Conservation (phyloP, 2,113 vertebrate species). For the Elgaria multicarinata region DNA sequence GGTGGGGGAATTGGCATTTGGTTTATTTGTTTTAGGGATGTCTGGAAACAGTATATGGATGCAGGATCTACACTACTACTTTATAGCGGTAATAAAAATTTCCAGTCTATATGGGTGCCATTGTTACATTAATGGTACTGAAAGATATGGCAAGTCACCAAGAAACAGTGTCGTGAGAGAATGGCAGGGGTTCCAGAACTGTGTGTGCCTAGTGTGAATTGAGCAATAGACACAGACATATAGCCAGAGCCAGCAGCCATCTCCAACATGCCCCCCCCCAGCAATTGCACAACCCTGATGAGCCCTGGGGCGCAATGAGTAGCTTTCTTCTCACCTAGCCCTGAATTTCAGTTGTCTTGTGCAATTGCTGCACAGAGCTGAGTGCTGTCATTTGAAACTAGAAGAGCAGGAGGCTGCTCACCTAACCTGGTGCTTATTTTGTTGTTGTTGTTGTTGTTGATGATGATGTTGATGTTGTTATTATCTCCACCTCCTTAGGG, state of each 20-base stretch:
- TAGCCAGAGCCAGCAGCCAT: not conserved
- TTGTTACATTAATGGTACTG: not conserved
- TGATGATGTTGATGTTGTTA: too few relatives aligned
- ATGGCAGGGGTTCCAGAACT: not conserved
- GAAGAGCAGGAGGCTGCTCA: too few relatives aligned
- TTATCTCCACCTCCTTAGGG: too few relatives aligned
- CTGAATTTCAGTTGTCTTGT: not conserved
- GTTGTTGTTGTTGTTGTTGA: too few relatives aligned
- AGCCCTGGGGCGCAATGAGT: not conserved
- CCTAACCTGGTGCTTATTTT: too few relatives aligned
- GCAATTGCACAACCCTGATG: not conserved
- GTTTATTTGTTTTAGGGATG: not conserved
- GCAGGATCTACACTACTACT: too few relatives aligned
- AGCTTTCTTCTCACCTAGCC: not conserved
- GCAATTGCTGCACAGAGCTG: not conserved
- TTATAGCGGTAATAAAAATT: not conserved
- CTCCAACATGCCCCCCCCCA: not conserved
- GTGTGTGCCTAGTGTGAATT: not conserved
- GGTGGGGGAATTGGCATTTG: too few relatives aligned
- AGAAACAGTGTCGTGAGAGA: not conserved
- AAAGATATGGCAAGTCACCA: not conserved
- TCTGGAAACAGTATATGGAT: too few relatives aligned
- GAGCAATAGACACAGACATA: not conserved
- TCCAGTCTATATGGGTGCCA: not conserved
- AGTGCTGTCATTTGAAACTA: too few relatives aligned